Percentiles rank a stretch among this genome's conserved stretches.
phyloP scores from a whole-genome alignment of 2,888 invertebrate species.

The Argynnis bischoffii region DNA sequence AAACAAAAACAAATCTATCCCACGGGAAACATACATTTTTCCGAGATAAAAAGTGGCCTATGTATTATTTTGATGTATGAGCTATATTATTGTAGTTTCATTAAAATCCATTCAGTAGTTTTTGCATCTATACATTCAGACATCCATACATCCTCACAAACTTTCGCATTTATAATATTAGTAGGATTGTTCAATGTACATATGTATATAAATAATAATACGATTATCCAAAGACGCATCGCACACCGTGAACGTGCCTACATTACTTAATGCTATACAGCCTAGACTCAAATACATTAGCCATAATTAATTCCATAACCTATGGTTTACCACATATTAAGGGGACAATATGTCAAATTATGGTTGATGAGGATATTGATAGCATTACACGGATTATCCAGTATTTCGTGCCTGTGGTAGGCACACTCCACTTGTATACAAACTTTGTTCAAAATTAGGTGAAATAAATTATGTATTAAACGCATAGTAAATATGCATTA shows the following conservation, averaged over 20 bases:
- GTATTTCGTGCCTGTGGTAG: conserved; percentile 5
- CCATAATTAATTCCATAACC: conserved; percentile 32
- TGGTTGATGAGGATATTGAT: conserved; percentile 24
- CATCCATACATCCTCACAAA: no score
- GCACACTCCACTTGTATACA: background rate
- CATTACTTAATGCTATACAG: background rate
- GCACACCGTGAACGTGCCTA: background rate
- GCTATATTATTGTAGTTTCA: no score
- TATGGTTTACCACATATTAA: conserved; percentile 23
- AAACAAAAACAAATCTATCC: no score
- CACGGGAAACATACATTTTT: no score
- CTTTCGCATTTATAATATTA: no score
- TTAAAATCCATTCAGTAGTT: no score
- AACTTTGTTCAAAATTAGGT: conserved; percentile 2
- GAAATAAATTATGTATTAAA: background rate
- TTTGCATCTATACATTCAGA: no score
- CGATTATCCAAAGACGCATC: no score
- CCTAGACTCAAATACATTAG: conserved; percentile 22
- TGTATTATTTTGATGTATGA: no score
- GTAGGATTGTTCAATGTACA: no score
- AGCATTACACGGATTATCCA: conserved; percentile 13
- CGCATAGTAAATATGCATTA: conserved; percentile 13
- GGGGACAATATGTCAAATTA: conserved; percentile 32
- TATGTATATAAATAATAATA: no score
- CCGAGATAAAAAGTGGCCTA: no score